Conservation (phyloP, 2,113 vertebrate genomes). For the Corythaeola cristata region DNA sequence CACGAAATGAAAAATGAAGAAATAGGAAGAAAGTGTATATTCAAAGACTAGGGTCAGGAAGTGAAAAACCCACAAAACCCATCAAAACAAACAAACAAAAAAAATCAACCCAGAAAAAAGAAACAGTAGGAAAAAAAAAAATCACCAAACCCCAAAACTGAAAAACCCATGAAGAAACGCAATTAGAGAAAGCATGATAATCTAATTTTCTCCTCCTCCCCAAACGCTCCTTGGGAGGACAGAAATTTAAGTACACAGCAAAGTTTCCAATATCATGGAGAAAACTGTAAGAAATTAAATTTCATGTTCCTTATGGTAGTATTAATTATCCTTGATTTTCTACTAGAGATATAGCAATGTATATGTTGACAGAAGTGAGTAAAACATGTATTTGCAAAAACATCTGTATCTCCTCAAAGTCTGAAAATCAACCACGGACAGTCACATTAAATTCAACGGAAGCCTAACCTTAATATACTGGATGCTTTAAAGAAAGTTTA, state of each 20-base stretch:
- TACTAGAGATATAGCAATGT: background rate
- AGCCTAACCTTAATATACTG: background rate
- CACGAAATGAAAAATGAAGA: background rate
- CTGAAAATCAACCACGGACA: background rate
- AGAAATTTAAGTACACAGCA: background rate
- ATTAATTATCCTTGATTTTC: background rate
- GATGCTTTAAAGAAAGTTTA: background rate
- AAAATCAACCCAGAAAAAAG: background rate
- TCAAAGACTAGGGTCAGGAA: background rate
- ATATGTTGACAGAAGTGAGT: background rate
- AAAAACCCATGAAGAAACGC: rapidly evolving
- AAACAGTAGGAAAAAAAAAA: background rate
- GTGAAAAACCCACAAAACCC: too few species aligned
- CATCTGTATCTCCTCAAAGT: background rate
- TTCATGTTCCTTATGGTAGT: background rate
- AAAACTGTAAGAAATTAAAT: background rate
- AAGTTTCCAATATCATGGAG: background rate
- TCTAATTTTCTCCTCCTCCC: background rate
- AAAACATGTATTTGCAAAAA: background rate
- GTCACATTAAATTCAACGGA: background rate
- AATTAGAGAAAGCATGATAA: background rate
- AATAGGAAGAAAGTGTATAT: background rate
- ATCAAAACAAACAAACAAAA: background rate
- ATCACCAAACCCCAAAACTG: background rate
- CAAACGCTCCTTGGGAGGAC: rapidly evolving